Base-by-base conservation (phyloP, 2,888 invertebrate genomes). In the Phalera bucephala region DNA sequence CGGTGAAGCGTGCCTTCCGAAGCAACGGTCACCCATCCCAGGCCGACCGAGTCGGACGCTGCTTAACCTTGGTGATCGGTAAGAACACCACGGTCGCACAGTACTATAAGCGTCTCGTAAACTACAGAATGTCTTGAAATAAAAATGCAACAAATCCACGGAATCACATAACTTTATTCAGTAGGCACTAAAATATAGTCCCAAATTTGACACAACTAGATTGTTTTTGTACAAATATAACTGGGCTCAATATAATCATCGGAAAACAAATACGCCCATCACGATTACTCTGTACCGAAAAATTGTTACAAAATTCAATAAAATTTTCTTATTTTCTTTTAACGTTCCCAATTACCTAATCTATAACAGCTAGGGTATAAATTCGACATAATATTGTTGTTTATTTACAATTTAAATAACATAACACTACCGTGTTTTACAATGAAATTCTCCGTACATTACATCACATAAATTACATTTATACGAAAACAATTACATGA, bases 121-220 rank as follows among this genome's bases (percentile, higher is more conserved):
- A n/a, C n/a, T n/a, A n/a, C n/a, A n/a, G n/a, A n/a, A n/a, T n/a
- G n/a, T n/a, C n/a, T n/a, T n/a, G 5, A 17, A 17, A 17, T 17
- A 27, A 37, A 35, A 7, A 17, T 14, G 8, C 19, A 19, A 43
- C 34, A 51, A 57, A 2, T 14, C 12, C 8, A 25, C 12, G 12
- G 57, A 65, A 69, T 68, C 57, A 75, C 56, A 74, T 65, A 71
- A 66, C 60, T 80, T 80, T 83, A 81, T 77, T 81, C 52, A 59
- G 65, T 72, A 71, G 53, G 59, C 71, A 69, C 64, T 72, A 72
- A 73, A 70, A 75, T 66, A 72, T 61, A 72, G 71, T 72, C 64
- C 68, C 69, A 68, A 67, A 70, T 77, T 79, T 80, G 76, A 80
- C 75, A 80, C 79, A 66, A 54, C 51, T 55, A 54, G 40, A 57